Base-by-base conservation (phyloP, 2,888 invertebrate genomes). In the Neocrepidodera transversa region DNA sequence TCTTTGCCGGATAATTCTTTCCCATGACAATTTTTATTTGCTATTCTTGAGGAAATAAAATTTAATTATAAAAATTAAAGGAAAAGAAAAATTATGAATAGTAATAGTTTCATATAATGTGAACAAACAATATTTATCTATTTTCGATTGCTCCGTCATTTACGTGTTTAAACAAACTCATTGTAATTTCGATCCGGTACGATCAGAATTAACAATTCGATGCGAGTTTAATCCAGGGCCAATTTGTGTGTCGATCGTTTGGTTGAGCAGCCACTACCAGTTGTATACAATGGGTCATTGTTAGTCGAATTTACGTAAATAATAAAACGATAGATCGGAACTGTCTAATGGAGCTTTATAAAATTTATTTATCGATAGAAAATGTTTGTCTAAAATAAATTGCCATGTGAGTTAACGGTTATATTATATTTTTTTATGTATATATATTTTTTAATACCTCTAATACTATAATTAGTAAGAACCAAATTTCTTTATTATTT, bases 401-500 rank as follows among this genome's bases (percentile, higher is more conserved):
- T 30, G 7, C 30, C 23, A 6, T 4, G 23, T 6, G 23, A 23
- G 23, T 23, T 23, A 23, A 23, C 23, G 6, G 3, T 23, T 23
- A 23, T 23, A 23, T 23, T 23, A 23, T 4, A 6, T 23, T 23
- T 23, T 23, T 23, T n/a, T n/a, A n/a, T n/a, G n/a, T n/a, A n/a
- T n/a, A n/a, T n/a, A 23, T 5, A 28, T 28, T 32, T 13, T 32
- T 32, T 32, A 11, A 10, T 32, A 32, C 10, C 32, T 11, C 32
- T 10, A n/a, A 32, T 16, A 38, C 17, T 38, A 38, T 8, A 17
- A 16, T 1, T 7, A 38, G 2, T 38, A 38, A 10, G 2, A 56
- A 56, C 18, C 38, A 50, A 55, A 51, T 60, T 51, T 47, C 40
- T 49, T 18, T 35, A 18, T 52, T 60, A 60, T 60, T 55, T 51